Conservation (phyloP, 2,113 vertebrate species). For the Proteles cristata region DNA sequence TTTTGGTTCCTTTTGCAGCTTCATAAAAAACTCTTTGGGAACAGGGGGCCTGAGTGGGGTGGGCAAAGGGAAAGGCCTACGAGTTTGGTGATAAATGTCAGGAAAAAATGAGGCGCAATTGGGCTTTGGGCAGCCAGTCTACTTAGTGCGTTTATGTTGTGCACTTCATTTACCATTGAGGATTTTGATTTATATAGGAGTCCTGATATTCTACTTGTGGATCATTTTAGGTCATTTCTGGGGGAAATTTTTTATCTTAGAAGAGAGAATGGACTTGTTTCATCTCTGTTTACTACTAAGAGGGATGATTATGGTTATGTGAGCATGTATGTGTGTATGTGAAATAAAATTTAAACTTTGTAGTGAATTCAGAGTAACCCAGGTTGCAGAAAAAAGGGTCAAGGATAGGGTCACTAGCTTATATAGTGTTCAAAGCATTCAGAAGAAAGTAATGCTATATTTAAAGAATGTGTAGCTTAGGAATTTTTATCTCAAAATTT, state of each 20-base stretch:
- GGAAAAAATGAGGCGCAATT: background rate
- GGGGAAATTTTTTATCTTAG: background rate
- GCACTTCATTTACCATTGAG: background rate
- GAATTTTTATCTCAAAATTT: background rate
- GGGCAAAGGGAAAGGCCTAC: background rate
- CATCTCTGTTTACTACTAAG: background rate
- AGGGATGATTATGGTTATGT: background rate
- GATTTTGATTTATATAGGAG: background rate
- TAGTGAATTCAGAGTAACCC: background rate
- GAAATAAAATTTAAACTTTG: background rate
- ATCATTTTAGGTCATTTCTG: conserved; percentile 8
- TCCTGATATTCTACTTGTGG: background rate
- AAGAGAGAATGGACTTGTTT: background rate
- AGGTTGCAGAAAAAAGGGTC: background rate
- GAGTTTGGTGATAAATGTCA: background rate
- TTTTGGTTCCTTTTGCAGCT: background rate
- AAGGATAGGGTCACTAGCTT: background rate
- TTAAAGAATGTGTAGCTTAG: background rate
- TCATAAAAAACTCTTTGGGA: background rate
- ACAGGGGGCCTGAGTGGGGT: background rate
- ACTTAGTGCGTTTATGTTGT: background rate
- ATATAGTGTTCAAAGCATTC: background rate
- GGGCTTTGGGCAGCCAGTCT: background rate
- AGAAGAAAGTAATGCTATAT: background rate
- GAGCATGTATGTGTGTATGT: background rate